Base-by-base conservation (phyloP, 1,140 invertebrate species). In the Tetranychus cinnabarinus region DNA sequence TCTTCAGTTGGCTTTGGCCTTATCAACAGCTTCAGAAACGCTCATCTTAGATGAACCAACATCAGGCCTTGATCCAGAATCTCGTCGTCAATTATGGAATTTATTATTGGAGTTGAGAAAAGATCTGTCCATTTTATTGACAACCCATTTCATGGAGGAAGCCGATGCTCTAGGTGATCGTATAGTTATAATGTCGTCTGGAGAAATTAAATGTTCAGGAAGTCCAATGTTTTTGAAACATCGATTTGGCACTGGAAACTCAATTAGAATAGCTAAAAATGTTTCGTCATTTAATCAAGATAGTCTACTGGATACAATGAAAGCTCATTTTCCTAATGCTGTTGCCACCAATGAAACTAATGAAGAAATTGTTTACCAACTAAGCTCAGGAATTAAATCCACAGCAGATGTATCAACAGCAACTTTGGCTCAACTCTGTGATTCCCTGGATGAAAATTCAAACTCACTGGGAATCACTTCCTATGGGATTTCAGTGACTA, bases 141-240 rank as follows among this genome's bases (percentile, higher is more conserved):
- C 55, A 23, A 64, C 61, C 13, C 64, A 61, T 45, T 65, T 58
- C 13, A 88, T 91, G 85, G 78, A 79, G 33, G 85, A 88, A 72
- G 86, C 84, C 68, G 87, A 92, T 72, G 85, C 83, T 33, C 74
- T 92, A 2, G 91, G 88, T 68, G 83, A 84, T 37, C 72, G 85
- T 57, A 71, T 90, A 54, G 86, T 84, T 35, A 86, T 92, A 52
- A 90, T 92, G 86, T 86, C 89, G 1, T 82, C 81, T 69, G 88
- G 88, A 1, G 76, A 81, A 61, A 78, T 90, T 63, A 78, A 77
- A 63, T 85, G 83, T 65, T 72, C 84, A 52, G 83, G 82, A 15
- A 77, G 77, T 45, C 76, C 81, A 78, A 78, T 82, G 52, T 77
- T 81, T 63, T 74, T 86, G 23, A 82, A 85, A 65, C 69, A 56